Percentiles rank a stretch among this genome's conserved stretches.
Conservation (phyloP, 2,797 vertebrate species). For the Telmatherina bonti region DNA sequence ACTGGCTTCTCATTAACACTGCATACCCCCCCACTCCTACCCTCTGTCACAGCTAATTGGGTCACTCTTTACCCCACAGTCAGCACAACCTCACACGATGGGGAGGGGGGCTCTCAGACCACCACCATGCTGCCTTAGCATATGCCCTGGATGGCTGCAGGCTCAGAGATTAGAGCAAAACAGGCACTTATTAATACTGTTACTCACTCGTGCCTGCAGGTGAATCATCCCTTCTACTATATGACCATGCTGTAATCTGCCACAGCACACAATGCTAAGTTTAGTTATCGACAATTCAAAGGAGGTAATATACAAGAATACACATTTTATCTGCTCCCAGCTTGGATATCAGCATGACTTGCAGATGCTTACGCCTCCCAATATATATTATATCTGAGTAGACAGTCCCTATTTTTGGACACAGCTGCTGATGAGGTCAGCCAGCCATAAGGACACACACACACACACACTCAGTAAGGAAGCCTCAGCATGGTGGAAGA, state of each 20-base stretch:
- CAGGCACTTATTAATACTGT: conserved; percentile 68
- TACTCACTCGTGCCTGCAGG: conserved; percentile 70
- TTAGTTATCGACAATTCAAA: conserved; percentile 47
- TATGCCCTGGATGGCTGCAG: conserved; percentile 62
- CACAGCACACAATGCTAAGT: conserved; percentile 30
- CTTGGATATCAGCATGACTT: conserved; percentile 44
- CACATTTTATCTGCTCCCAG: conserved; percentile 37
- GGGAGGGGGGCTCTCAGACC: conserved; percentile 59
- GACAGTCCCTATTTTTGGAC: conserved; percentile 62
- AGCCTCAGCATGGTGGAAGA: conserved; percentile 55
- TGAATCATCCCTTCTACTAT: conserved; percentile 57
- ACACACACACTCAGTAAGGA: conserved; percentile 41
- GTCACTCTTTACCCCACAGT: conserved; percentile 77
- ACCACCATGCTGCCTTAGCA: conserved; percentile 69
- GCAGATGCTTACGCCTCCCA: conserved; percentile 39
- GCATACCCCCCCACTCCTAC: neutral
- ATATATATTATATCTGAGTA: conserved; percentile 39
- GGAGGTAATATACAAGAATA: conserved; percentile 20
- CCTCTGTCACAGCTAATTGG: conserved; percentile 73
- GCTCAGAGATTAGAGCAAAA: conserved; percentile 66
- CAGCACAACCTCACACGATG: conserved; percentile 59
- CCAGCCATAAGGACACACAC: conserved; percentile 51
- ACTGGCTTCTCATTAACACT: conserved; percentile 68
- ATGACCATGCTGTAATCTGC: conserved; percentile 49
- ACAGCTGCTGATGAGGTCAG: conserved; percentile 66